phyloP scores from a whole-genome alignment of 1,140 invertebrate genomes.

The Arctopsyche grandis region DNA sequence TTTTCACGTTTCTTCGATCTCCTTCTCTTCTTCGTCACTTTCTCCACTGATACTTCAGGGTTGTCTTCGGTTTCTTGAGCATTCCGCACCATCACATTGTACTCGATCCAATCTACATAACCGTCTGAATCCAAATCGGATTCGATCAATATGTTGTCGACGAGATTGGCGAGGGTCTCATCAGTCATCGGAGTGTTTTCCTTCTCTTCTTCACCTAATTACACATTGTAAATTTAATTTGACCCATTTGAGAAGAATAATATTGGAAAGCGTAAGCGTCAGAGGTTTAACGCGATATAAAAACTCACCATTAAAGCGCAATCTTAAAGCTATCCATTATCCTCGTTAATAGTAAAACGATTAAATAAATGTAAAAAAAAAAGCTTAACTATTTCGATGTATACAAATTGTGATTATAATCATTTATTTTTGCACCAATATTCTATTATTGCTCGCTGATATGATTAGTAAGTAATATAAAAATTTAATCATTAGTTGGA shows the following conservation, averaged over 20 bases:
- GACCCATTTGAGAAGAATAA: not conserved
- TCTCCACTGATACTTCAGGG: not conserved
- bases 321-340: no score
- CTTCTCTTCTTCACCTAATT: conserved; percentile 57
- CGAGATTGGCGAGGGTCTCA: conserved; percentile 68
- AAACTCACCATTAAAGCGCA: no score
- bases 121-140: conserved; percentile 75
- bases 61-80: not conserved
- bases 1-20: not conserved
- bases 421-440: not conserved
- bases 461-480: not conserved
- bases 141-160: conserved; percentile 73
- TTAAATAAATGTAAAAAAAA: no score
- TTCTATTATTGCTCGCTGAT: not conserved
- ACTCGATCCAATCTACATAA: conserved; percentile 76
- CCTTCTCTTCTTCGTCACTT: not conserved
- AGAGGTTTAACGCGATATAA: no score
- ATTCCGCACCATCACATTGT: conserved; percentile 57
- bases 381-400: no score
- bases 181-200: conserved; percentile 61
- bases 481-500: not conserved
- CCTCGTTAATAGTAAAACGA: no score
- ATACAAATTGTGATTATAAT: not conserved
- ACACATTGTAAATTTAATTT: conserved; percentile 14
- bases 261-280: not conserved